Percentiles rank a stretch among this genome's conserved stretches.
Conservation (phyloP, 2,888 invertebrate genomes). For the Andrena chrysosceles region DNA sequence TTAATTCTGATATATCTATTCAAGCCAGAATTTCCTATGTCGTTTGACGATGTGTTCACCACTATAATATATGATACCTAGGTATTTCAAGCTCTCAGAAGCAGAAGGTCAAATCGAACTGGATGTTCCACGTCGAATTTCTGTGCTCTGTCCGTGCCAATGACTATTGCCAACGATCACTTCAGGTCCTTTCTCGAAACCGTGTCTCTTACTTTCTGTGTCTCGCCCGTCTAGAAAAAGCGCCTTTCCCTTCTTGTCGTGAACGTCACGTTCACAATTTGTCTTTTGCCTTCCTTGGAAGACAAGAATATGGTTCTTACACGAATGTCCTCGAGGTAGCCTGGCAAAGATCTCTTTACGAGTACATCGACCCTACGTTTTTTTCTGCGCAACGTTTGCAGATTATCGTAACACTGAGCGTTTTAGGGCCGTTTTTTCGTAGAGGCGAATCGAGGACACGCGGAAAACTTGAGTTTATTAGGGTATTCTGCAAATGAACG, state of each 20-base stretch:
- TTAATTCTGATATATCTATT: too few species aligned
- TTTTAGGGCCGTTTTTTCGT: not conserved
- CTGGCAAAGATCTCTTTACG: conserved; percentile 2
- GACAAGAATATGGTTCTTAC: conserved; percentile 10
- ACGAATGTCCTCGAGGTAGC: not conserved
- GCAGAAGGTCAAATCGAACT: not conserved
- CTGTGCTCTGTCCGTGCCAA: not conserved
- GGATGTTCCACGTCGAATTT: not conserved
- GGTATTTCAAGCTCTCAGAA: not conserved
- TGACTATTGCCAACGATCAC: conserved; percentile 2
- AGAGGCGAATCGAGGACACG: not conserved
- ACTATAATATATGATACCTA: too few species aligned
- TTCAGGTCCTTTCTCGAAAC: not conserved
- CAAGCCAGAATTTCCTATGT: too few species aligned
- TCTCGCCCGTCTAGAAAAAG: not conserved
- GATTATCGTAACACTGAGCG: conserved; percentile 2
- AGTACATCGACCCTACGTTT: not conserved
- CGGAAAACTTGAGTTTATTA: conserved; percentile 16
- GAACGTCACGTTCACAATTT: conserved; percentile 32
- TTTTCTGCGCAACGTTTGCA: not conserved
- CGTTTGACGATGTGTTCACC: too few species aligned
- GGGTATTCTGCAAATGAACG: conserved; percentile 29
- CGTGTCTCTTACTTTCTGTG: not conserved
- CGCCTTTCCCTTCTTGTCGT: conserved; percentile 6
- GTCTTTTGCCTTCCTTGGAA: conserved; percentile 14